A percentile compares a stretch with the other conserved stretches of the same genome.
Evolutionary conservation across 2,888 invertebrate species (phyloP).

Genomic region (Ormyrus thymus): DNA sequence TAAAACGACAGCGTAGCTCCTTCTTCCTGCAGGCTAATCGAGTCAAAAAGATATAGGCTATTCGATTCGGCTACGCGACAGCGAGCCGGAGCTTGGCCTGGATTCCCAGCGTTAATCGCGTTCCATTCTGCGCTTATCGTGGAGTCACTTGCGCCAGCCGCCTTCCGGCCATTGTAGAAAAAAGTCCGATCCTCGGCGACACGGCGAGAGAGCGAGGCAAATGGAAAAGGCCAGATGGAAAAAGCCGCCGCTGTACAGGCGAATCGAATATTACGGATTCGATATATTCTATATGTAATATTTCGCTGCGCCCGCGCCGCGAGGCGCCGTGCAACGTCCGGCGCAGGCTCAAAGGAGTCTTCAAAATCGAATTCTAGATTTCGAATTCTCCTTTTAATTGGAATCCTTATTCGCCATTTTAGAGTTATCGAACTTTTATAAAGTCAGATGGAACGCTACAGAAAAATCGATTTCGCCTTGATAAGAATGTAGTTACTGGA

Average conservation of each 20-base stretch:
- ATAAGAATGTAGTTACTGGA: too few species aligned
- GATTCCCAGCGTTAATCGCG: slow-evolving; percentile 58
- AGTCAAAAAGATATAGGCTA: slow-evolving; percentile 52
- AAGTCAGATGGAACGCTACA: too few species aligned
- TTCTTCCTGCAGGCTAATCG: slow-evolving; percentile 54
- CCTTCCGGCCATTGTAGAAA: slow-evolving; percentile 40
- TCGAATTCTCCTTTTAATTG: too few species aligned
- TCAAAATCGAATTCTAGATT: too few species aligned
- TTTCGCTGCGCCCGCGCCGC: not conserved
- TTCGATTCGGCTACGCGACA: slow-evolving; percentile 37
- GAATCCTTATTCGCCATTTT: too few species aligned
- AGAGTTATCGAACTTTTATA: too few species aligned
- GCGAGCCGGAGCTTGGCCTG: slow-evolving; percentile 51
- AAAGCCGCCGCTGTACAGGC: not conserved
- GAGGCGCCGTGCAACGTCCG: not conserved
- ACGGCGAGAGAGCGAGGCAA: not conserved
- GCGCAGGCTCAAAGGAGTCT: too few species aligned
- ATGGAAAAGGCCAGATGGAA: slow-evolving; percentile 19
- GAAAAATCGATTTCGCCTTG: too few species aligned
- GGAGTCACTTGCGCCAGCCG: slow-evolving; percentile 39
- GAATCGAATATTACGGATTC: slow-evolving; percentile 25
- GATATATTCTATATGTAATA: slow-evolving; percentile 3
- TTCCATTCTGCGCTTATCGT: slow-evolving; percentile 51
- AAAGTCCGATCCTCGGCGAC: slow-evolving; percentile 17
- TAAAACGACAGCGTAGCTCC: not conserved